Percentiles rank a stretch among this genome's conserved stretches.
These are phyloP conservation scores for Eilema caniola DNA, from an alignment of 2,888 invertebrate species.

Conservation along the genomic window DNA sequence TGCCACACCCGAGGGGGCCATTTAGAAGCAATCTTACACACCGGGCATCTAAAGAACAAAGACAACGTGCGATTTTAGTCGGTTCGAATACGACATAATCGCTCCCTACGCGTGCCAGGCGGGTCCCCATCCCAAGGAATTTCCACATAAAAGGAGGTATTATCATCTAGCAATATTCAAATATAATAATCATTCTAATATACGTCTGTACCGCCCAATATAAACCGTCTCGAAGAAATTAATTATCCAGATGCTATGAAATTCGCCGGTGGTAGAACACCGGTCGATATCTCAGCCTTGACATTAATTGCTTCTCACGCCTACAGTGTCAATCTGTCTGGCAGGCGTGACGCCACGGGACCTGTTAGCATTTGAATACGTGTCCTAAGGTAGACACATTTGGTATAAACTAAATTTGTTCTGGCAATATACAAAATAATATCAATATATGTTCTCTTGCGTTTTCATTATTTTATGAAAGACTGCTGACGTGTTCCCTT, in stretches of 20 bases:
- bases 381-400: background rate
- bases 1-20: too few species aligned
- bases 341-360: background rate
- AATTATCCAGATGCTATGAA: background rate
- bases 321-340: conserved; percentile 1
- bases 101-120: too few species aligned
- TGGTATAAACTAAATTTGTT: background rate
- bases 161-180: too few species aligned
- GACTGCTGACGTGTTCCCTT: background rate
- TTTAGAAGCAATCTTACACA: too few species aligned
- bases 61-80: too few species aligned
- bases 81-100: too few species aligned
- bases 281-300: conserved; percentile 10
- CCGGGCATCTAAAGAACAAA: too few species aligned
- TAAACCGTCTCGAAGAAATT: background rate
- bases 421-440: too few species aligned
- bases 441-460: too few species aligned
- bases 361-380: background rate
- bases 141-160: too few species aligned
- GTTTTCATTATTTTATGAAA: background rate
- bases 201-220: background rate
- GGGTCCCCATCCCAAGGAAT: too few species aligned
- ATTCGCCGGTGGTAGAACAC: background rate
- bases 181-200: background rate
- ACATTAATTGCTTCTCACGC: conserved; percentile 9